phyloP scores from a whole-genome alignment of 2,113 vertebrate species.

The Crotalus viridis region DNA sequence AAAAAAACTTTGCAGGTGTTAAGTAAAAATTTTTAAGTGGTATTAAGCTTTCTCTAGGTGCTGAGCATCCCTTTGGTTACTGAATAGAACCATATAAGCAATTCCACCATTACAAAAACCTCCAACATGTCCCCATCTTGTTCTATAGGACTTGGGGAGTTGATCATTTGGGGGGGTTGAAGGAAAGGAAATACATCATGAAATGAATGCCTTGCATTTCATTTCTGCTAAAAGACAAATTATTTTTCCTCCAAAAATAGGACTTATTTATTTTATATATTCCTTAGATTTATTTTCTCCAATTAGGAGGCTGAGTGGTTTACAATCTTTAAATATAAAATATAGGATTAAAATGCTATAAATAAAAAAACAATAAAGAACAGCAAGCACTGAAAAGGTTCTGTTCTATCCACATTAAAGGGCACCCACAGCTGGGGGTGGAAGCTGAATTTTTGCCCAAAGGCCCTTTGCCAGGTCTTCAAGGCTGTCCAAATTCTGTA shows the following conservation, averaged over 20 bases:
- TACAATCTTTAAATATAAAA: not conserved
- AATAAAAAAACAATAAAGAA: not conserved
- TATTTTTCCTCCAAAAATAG: not conserved
- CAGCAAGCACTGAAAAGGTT: not conserved
- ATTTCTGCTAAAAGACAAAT: not conserved
- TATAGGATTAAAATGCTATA: not conserved
- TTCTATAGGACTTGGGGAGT: not conserved
- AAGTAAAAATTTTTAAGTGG: not conserved
- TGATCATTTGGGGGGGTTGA: not conserved
- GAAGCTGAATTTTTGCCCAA: not conserved
- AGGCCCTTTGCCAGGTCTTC: not conserved
- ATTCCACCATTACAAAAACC: not conserved
- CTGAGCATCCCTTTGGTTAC: not conserved
- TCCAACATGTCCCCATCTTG: not conserved
- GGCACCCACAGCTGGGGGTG: not conserved
- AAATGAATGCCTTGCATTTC: not conserved
- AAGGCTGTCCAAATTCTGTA: not conserved
- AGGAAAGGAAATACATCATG: not conserved
- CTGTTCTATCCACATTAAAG: not conserved
- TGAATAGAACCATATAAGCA: not conserved
- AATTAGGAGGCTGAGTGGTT: not conserved
- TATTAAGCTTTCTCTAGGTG: not conserved
- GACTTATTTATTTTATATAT: not conserved
- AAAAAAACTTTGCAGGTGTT: not conserved
- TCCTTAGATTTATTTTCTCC: not conserved